phyloP scores from a whole-genome alignment of 2,113 vertebrate genomes.

The Cacatua alba region DNA sequence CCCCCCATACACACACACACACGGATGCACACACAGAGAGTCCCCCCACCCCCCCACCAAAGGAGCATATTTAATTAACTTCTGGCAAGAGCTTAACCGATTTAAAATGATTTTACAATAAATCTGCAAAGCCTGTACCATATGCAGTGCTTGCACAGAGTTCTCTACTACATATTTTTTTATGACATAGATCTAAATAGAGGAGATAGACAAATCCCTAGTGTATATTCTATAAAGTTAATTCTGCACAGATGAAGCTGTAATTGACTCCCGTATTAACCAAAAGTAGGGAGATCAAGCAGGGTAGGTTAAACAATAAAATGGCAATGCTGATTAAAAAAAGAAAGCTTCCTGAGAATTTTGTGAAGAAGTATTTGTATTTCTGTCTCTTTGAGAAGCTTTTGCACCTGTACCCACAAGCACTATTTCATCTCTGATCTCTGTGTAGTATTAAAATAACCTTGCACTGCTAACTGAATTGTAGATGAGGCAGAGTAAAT shows the following conservation, averaged over 20 bases:
- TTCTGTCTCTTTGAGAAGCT: slow-evolving; percentile 26
- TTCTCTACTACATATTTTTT: slow-evolving; percentile 62
- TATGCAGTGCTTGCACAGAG: slow-evolving; percentile 54
- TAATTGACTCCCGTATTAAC: slow-evolving; percentile 77
- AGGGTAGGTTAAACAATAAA: slow-evolving; percentile 65
- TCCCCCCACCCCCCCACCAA: neutral
- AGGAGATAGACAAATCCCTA: slow-evolving; percentile 74
- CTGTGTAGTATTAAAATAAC: slow-evolving; percentile 31
- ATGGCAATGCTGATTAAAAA: slow-evolving; percentile 63
- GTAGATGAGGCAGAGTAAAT: neutral
- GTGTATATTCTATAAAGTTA: slow-evolving; percentile 78
- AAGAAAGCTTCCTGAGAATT: slow-evolving; percentile 21
- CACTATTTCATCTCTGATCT: neutral
- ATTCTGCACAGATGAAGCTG: slow-evolving; percentile 80
- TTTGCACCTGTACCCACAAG: neutral
- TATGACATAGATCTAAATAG: slow-evolving; percentile 76
- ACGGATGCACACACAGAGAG: too few species aligned
- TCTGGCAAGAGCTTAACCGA: slow-evolving; percentile 67
- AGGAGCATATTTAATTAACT: slow-evolving; percentile 76
- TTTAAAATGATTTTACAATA: slow-evolving; percentile 74
- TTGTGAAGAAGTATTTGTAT: slow-evolving; percentile 23
- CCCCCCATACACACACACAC: neutral
- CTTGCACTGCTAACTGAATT: neutral
- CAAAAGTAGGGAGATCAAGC: slow-evolving; percentile 72
- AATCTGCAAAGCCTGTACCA: slow-evolving; percentile 68